These are phyloP conservation scores for Drosophila gunungcola DNA, from an alignment of 1,140 invertebrate genomes.

Conservation along the genomic window DNA sequence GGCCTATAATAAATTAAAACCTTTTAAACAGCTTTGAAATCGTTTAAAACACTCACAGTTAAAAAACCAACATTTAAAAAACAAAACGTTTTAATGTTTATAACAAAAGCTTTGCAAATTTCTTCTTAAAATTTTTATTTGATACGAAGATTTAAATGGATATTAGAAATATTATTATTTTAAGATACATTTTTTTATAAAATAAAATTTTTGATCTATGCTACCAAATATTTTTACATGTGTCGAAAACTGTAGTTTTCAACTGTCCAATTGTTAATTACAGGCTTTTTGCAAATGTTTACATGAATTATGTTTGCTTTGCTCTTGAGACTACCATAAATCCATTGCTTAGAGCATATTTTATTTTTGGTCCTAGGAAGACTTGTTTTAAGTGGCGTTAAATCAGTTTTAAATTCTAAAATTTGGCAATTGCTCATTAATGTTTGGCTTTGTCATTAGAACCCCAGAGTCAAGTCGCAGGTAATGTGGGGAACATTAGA, in stretches of 20 bases:
- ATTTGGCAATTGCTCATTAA: slow-evolving; percentile 24
- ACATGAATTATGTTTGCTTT: slow-evolving; percentile 10
- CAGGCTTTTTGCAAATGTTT: neutral
- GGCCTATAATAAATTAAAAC: neutral
- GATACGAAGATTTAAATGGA: too few relatives aligned
- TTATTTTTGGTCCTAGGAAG: neutral
- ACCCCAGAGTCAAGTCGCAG: slow-evolving; percentile 4
- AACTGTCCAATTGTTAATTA: neutral
- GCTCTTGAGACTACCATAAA: slow-evolving; percentile 14
- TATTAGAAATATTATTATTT: too few relatives aligned
- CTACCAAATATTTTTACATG: too few relatives aligned
- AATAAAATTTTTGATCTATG: too few relatives aligned
- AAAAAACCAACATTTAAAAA: too few relatives aligned
- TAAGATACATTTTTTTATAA: too few relatives aligned
- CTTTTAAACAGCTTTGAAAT: neutral
- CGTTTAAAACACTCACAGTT: too few relatives aligned
- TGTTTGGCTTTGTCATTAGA: slow-evolving; percentile 44
- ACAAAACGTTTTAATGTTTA: too few relatives aligned
- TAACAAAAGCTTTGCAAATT: too few relatives aligned
- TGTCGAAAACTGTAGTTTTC: neutral
- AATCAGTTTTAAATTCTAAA: neutral
- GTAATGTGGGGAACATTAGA: slow-evolving; percentile 49
- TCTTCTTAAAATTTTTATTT: too few relatives aligned
- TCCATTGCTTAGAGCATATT: neutral
- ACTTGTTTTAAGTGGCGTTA: neutral